A percentile compares a stretch with the other conserved stretches of the same genome.
These are phyloP conservation scores for Mirza zaza DNA, from an alignment of 2,113 vertebrate genomes.

Conservation along the genomic window DNA sequence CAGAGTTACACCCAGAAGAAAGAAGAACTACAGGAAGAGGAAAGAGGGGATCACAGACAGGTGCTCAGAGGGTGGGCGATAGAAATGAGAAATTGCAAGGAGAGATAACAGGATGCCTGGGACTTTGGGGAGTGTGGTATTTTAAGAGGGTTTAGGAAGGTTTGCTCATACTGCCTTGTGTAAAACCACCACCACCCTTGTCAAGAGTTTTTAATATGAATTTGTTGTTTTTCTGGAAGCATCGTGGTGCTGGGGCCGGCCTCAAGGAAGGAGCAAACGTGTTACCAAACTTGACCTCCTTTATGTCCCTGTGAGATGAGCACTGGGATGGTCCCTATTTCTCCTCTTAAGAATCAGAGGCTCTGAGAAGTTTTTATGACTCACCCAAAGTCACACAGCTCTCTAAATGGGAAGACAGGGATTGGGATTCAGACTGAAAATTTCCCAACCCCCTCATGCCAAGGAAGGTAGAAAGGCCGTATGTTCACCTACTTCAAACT, in stretches of 20 bases:
- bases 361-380: neutral
- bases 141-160: neutral
- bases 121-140: neutral
- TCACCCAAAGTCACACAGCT: neutral
- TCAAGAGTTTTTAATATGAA: neutral
- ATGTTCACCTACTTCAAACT: neutral
- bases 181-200: no score
- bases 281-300: neutral
- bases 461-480: neutral
- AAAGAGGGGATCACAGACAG: neutral
- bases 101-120: no score
- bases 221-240: neutral
- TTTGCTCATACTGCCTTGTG: neutral
- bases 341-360: neutral
- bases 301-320: neutral
- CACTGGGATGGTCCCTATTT: neutral
- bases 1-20: neutral
- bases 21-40: neutral
- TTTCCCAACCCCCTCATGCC: neutral
- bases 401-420: neutral
- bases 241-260: neutral
- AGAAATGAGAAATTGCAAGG: neutral
- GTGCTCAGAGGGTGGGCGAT: neutral
- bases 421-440: neutral
- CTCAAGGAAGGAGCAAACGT: neutral